These are phyloP conservation scores for Enteromius radiatus DNA, from an alignment of 2,797 vertebrate genomes.

Conservation along the genomic window DNA sequence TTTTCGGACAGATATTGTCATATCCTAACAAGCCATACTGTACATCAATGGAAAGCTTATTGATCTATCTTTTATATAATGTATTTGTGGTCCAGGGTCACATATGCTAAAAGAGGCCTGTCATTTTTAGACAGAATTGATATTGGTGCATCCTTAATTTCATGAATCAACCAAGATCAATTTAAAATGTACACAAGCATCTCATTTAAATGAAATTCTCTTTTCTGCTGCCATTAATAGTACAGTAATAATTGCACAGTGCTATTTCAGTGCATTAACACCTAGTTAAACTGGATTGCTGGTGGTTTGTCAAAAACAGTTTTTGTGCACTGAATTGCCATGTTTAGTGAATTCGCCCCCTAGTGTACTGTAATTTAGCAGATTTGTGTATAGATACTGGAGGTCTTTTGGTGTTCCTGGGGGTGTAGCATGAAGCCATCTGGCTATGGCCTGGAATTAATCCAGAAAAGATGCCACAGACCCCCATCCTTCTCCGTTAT, in stretches of 20 bases:
- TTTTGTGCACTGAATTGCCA: constrained; percentile 19
- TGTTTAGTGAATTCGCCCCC: constrained; percentile 32
- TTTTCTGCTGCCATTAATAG: not conserved
- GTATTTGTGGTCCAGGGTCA: too few species aligned
- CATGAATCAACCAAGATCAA: not conserved
- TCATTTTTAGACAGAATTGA: not conserved
- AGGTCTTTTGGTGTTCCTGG: constrained; percentile 76
- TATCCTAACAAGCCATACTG: too few species aligned
- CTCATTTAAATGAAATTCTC: not conserved
- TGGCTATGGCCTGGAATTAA: constrained; percentile 75
- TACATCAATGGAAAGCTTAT: too few species aligned
- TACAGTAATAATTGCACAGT: not conserved
- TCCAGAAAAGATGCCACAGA: constrained; percentile 72
- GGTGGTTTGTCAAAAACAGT: not conserved
- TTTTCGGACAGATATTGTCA: too few species aligned
- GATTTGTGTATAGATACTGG: constrained; percentile 61
- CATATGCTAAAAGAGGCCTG: not conserved
- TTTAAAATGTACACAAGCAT: not conserved
- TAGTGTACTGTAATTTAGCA: constrained; percentile 56
- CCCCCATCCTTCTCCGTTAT: constrained; percentile 66
- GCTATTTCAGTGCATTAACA: constrained; percentile 11
- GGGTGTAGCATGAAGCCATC: constrained; percentile 78
- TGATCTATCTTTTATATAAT: too few species aligned
- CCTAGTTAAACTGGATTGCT: not conserved
- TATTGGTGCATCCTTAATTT: not conserved